These are phyloP conservation scores for Ameiurus melas DNA, from an alignment of 2,113 vertebrate species.

Conservation along the genomic window DNA sequence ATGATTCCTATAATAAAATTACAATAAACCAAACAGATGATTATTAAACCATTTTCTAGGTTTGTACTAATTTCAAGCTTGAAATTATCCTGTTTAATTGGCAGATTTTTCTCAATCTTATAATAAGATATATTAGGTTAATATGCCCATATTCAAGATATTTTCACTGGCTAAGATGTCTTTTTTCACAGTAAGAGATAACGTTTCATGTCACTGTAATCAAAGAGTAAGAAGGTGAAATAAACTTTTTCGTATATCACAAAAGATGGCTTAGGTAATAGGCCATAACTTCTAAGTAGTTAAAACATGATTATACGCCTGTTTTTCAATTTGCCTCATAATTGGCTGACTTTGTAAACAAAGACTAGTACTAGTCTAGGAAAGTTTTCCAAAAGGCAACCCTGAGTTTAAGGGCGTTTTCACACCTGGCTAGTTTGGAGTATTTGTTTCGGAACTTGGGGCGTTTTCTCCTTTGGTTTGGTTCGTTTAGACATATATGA, in stretches of 20 bases:
- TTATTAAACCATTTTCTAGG: not conserved
- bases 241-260: not conserved
- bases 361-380: not conserved
- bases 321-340: not conserved
- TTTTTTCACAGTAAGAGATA: not conserved
- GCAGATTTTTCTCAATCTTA: not conserved
- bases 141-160: not conserved
- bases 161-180: not conserved
- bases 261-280: not conserved
- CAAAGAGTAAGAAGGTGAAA: not conserved
- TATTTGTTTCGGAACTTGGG: no score
- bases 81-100: not conserved
- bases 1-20: not conserved
- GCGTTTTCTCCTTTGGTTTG: no score
- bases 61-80: not conserved
- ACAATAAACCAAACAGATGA: not conserved
- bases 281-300: not conserved
- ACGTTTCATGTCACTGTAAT: not conserved
- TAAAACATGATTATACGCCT: not conserved
- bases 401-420: not conserved
- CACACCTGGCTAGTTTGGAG: no score
- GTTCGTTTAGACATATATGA: no score
- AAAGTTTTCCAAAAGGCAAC: not conserved
- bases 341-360: not conserved
- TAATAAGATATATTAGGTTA: not conserved